Evolutionary conservation across 2,888 invertebrate genomes (phyloP), one percentile per base, ranked within the genome.

Genomic region (Lepidocyrtinus sp.): DNA sequence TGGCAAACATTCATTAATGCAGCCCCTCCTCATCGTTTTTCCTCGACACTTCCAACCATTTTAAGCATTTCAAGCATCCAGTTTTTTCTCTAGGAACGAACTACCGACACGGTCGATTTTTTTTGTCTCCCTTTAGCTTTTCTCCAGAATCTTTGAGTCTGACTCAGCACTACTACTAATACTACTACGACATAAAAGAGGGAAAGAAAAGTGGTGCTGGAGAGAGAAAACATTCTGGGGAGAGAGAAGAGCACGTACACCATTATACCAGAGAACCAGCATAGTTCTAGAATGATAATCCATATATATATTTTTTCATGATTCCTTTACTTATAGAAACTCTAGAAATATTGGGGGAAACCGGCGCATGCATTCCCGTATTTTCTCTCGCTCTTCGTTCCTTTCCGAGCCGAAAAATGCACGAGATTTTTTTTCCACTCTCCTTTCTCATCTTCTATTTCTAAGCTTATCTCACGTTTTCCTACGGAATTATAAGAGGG

Each of bases 291-390:
- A 64, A 63, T 61, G 76, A 77, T 77, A 71, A 77, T 77, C 77
- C 72, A 67, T 27, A 46, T 45, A n/a, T n/a, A n/a, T n/a, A n/a
- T 50, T 50, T 50, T 36, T 50, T 50, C 17, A 50, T 50, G n/a
- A 50, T 50, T 50, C 50, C 50, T 50, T 2, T 22, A 21, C 59
- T n/a, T 21, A 59, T 59, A 59, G 2, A 59, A 21, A 59, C 59
- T 59, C n/a, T 59, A 19, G 7, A 9, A 21, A 3, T n/a, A n/a
- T n/a, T 17, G 26, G 59, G 22, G 25, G 17, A 12, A 69, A 73
- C 79, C 73, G 79, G 79, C 79, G 79, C 79, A 79, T 74, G 79
- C 79, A 79, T 74, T 79, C 74, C 63, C 78, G 68, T 77, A 65
- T 69, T 74, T 79, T 76, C 62, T 59, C 59, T 36, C 59, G 59